These are phyloP conservation scores for Heteromyza rotundicornis DNA, from an alignment of 2,888 invertebrate genomes.

Conservation along the genomic window DNA sequence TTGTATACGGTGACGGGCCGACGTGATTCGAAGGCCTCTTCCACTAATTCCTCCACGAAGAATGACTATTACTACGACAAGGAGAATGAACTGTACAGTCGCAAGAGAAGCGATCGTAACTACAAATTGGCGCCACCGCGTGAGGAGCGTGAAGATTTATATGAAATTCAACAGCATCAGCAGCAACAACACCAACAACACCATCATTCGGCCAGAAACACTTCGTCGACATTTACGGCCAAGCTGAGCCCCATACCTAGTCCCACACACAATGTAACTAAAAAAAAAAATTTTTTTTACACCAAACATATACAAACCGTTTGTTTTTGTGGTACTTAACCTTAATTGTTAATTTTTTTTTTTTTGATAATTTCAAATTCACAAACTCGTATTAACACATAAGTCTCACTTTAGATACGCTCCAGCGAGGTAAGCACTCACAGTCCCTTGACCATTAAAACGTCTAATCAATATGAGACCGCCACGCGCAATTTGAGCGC, in stretches of 20 bases:
- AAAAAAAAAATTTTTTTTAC: no score
- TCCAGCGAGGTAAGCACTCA: slow-evolving; percentile 59
- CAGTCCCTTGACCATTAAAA: slow-evolving; percentile 62
- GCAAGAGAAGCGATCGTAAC: slow-evolving; percentile 49
- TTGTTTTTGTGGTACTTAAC: no score
- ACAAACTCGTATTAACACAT: background rate
- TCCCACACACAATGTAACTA: slow-evolving; percentile 63
- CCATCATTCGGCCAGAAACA: slow-evolving; percentile 27
- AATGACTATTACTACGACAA: slow-evolving; percentile 62
- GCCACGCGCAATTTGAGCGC: slow-evolving; percentile 49
- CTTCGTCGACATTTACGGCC: slow-evolving; percentile 38
- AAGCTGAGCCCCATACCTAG: slow-evolving; percentile 59
- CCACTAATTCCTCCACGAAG: slow-evolving; percentile 48
- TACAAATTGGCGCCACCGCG: slow-evolving; percentile 56
- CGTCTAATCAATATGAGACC: slow-evolving; percentile 57
- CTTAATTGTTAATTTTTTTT: slow-evolving; percentile 19
- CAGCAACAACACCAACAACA: slow-evolving; percentile 32
- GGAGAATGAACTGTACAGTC: slow-evolving; percentile 59
- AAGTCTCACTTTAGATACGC: slow-evolving; percentile 48
- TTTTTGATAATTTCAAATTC: slow-evolving; percentile 11
- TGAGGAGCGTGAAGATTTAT: slow-evolving; percentile 52
- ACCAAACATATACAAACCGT: no score
- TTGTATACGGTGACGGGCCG: slow-evolving; percentile 52
- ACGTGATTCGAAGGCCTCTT: slow-evolving; percentile 53
- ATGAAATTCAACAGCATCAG: slow-evolving; percentile 30